Base-by-base conservation (phyloP, 2,888 invertebrate species). In the Dinocampus coccinellae region DNA sequence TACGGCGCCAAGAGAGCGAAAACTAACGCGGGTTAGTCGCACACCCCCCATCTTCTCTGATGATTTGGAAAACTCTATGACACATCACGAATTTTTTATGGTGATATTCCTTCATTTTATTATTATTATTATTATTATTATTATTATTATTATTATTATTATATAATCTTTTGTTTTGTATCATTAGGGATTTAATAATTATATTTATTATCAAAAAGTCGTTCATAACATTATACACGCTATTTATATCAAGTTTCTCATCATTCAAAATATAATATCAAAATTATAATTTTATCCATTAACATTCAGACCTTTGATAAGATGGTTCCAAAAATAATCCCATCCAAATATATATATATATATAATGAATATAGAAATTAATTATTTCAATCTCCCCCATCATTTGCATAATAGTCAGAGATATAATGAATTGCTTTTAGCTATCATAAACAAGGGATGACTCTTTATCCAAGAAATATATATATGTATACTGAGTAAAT, bases 61-160 rank as follows among this genome's bases (percentile, higher is more conserved):
- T 62, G 39, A 62, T 39, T 39, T 39, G 39, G 39, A 62, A 62
- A 62, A 62, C 39, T 36, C 39, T 62, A 24, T 47, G 47, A 47
- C 47, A 62, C 62, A 62, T 62, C 39, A 42, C 22, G 24, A 39
- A 11, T 3, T 47, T 47, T 47, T 47, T 20, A 47, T 47, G 16
- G 47, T 7, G 47, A 16, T 47, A 47, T 47, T 24, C 1, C n/a
- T 11, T 24, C n/a, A n/a, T 55, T 26, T 26, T 10, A 26, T 13
- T 24, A 7, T 24, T 7, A 4, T n/a, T n/a, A n/a, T n/a, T n/a
- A n/a, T n/a, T n/a, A n/a, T n/a, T n/a, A n/a, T n/a, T n/a, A n/a
- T n/a, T n/a, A n/a, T n/a, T n/a, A n/a, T n/a, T n/a, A 2, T 24
- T 24, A 22, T 9, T 20, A 9, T 52, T 52, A 20, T 20, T 52